These are phyloP conservation scores for Proteles cristata DNA, from an alignment of 2,113 vertebrate species.

Conservation along the genomic window DNA sequence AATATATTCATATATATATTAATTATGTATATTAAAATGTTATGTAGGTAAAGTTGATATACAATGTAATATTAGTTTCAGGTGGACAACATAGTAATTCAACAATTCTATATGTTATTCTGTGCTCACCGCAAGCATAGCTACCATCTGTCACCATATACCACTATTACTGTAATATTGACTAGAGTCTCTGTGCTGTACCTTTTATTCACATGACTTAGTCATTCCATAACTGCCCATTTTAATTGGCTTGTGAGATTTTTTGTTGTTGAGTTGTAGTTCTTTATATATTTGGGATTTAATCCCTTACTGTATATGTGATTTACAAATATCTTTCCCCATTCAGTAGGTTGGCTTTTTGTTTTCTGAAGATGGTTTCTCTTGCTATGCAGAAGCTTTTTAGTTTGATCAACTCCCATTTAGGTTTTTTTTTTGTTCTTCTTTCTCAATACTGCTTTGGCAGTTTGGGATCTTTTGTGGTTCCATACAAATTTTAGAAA, in stretches of 20 bases:
- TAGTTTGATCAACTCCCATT: too few relatives aligned
- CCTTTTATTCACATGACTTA: not conserved
- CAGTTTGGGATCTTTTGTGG: not conserved
- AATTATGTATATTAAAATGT: too few relatives aligned
- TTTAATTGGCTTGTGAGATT: not conserved
- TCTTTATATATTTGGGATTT: too few relatives aligned
- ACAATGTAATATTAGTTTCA: not conserved
- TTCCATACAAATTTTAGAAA: not conserved
- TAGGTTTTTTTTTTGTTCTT: not conserved
- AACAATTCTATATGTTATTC: not conserved
- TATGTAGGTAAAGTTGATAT: not conserved
- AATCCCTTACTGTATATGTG: too few relatives aligned
- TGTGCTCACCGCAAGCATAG: not conserved
- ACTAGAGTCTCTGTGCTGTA: not conserved
- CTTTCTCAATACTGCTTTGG: not conserved
- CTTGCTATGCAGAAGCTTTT: too few relatives aligned
- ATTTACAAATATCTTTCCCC: too few relatives aligned
- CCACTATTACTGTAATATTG: not conserved
- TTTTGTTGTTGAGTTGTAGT: not conserved
- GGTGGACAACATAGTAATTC: not conserved
- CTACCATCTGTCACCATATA: not conserved
- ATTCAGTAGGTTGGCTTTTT: too few relatives aligned
- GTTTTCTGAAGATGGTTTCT: too few relatives aligned
- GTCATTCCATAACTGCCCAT: not conserved
- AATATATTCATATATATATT: too few relatives aligned